phyloP scores from a whole-genome alignment of 2,888 invertebrate genomes.

The Rhagonycha fulva region DNA sequence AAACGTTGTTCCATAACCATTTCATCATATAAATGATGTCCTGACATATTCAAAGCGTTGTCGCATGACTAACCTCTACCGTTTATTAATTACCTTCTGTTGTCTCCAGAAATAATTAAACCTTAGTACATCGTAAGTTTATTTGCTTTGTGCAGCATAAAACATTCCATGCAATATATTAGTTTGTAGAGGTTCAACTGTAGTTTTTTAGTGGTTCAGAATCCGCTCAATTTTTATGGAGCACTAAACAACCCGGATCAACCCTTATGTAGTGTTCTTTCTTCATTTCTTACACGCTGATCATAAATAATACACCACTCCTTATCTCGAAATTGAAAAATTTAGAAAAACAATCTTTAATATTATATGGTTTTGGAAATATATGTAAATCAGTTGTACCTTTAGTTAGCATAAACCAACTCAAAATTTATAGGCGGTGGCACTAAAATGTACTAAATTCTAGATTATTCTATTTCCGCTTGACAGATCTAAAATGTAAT shows the following conservation, averaged over 20 bases:
- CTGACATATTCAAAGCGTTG: background rate
- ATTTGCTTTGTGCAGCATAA: background rate
- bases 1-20: background rate
- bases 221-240: constrained; percentile 2
- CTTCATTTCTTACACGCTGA: background rate
- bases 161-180: background rate
- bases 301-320: background rate
- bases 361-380: background rate
- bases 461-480: background rate
- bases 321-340: background rate
- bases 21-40: background rate
- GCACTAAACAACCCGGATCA: background rate
- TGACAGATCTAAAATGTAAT: background rate
- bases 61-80: background rate
- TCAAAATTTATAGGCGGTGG: background rate
- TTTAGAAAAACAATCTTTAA: background rate
- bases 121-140: background rate
- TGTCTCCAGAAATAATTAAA: background rate
- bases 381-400: background rate
- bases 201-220: background rate
- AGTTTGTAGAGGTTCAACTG: background rate
- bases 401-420: background rate
- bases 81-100: background rate
- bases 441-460: background rate
- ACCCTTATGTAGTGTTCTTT: background rate